These are phyloP conservation scores for Tolmerus cingulatus DNA, from an alignment of 2,888 invertebrate genomes.

Conservation along the genomic window DNA sequence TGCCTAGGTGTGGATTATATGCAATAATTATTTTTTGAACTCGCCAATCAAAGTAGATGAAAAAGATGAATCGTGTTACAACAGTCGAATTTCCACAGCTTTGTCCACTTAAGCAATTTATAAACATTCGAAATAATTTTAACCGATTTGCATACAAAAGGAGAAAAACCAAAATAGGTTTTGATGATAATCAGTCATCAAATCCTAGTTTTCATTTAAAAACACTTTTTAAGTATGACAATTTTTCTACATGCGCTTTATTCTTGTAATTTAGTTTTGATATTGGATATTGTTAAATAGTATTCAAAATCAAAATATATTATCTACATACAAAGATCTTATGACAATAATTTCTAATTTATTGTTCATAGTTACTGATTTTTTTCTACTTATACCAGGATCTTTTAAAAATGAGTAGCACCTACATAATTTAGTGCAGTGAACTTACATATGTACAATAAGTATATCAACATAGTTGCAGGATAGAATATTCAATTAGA, in stretches of 20 bases:
- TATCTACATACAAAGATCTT: too few species aligned
- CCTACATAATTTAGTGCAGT: too few species aligned
- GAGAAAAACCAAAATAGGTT: not conserved
- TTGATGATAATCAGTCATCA: not conserved
- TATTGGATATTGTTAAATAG: too few species aligned
- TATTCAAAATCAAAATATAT: too few species aligned
- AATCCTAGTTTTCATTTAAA: not conserved
- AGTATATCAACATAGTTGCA: too few species aligned
- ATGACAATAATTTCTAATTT: too few species aligned
- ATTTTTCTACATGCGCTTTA: not conserved
- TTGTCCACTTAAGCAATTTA: not conserved
- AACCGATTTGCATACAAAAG: not conserved
- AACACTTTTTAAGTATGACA: not conserved
- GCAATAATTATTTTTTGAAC: not conserved
- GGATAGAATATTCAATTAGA: too few species aligned
- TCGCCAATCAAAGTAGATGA: not conserved
- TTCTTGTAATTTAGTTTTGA: not conserved
- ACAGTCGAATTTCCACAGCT: not conserved
- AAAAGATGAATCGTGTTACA: not conserved
- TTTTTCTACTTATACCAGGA: too few species aligned
- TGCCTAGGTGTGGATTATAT: not conserved
- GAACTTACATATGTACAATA: too few species aligned
- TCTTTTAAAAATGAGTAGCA: too few species aligned
- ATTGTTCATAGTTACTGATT: too few species aligned
- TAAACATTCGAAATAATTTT: not conserved